These are phyloP conservation scores for Propithecus perrieri DNA, from an alignment of 2,797 vertebrate genomes.

Conservation along the genomic window DNA sequence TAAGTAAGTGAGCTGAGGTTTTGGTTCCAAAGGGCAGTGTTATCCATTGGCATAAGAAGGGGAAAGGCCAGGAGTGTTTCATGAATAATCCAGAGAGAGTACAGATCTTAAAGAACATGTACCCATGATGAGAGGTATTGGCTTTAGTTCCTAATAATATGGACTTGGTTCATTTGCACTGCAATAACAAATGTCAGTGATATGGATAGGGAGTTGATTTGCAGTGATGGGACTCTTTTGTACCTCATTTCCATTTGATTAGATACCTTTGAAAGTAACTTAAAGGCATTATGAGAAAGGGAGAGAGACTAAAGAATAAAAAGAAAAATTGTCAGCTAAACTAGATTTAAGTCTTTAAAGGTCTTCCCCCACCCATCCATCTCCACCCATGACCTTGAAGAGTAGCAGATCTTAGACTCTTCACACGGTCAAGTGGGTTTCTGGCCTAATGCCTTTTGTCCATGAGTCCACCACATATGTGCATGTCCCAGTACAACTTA, in stretches of 20 bases:
- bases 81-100: not conserved
- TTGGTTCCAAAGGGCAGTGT: not conserved
- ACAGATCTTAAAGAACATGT: not conserved
- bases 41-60: not conserved
- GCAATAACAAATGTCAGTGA: not conserved
- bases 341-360: not conserved
- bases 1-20: constrained; percentile 89
- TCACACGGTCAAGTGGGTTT: not conserved
- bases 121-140: not conserved
- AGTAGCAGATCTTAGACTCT: not conserved
- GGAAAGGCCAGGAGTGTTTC: not conserved
- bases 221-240: not conserved
- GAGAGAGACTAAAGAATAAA: constrained; percentile 25
- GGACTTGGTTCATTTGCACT: not conserved
- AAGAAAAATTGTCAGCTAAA: not conserved
- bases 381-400: not conserved
- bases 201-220: not conserved
- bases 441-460: not conserved
- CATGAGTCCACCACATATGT: not conserved
- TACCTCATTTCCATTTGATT: constrained; percentile 34
- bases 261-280: not conserved
- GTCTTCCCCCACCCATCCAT: not conserved
- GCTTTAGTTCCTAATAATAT: constrained; percentile 9
- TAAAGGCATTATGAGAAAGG: not conserved
- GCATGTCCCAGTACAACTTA: not conserved